Base-by-base conservation (phyloP, 2,888 invertebrate genomes). In the Hydriomena furcata region DNA sequence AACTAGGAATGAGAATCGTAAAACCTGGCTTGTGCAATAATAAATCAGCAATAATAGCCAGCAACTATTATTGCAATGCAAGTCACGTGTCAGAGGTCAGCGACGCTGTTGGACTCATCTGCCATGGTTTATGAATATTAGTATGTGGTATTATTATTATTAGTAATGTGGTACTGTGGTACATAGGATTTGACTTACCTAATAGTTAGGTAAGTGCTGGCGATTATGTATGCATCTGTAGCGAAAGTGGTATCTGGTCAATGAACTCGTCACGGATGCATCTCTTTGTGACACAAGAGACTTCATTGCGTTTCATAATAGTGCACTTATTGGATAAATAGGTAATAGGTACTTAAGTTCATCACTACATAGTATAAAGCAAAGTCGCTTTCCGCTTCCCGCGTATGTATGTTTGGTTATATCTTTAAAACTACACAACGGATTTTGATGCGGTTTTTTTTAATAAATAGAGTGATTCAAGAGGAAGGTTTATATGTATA, bases 241-340 rank as follows among this genome's bases (percentile, higher is more conserved):
- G 86, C 78, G 88, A 89, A 88, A 89, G 88, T 82, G 68, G 68
- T 65, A 61, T 54, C 52, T 62, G 68, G 82, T 79, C 81, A 59
- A 55, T 76, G 83, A 83, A 73, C 84, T 60, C 67, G 63, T 70
- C 65, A 68, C 64, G 70, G 75, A 68, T 80, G 78, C 79, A 79
- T 79, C 80, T 79, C 65, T 60, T 63, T 58, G 58, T 63, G 66
- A 63, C 65, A 71, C 65, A 75, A 68, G 70, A 65, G 68, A 64
- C 66, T 61, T 64, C 62, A 66, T 71, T 65, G 66, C 63, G 68
- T 76, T 77, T 77, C 76, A 63, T 43, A 76, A 76, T 73, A 56
- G 74, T 63, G 61, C 68, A 72, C 65, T 66, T 55, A 60, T 55
- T 60, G 50, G 63, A 67, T 60, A 67, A 51, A 51, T 60, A 54